Percentiles rank a stretch among this genome's conserved stretches.
Conservation (phyloP, 2,888 invertebrate genomes). For the Pyrgus malvae region DNA sequence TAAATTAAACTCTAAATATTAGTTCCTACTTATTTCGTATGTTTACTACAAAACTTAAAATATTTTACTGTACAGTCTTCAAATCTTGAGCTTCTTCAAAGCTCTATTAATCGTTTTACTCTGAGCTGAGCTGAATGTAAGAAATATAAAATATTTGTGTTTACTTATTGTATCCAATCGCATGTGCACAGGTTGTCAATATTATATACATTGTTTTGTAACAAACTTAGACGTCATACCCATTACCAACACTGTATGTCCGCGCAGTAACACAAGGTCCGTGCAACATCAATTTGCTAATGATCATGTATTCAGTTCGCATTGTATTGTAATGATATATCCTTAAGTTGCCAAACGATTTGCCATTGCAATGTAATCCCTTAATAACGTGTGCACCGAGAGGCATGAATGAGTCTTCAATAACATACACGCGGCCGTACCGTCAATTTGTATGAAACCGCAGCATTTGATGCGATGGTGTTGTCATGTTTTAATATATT, state of each 20-base stretch:
- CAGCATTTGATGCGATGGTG: neutral
- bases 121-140: neutral
- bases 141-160: neutral
- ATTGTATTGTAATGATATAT: slow-evolving; percentile 10
- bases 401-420: neutral
- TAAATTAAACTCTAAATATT: too few species aligned
- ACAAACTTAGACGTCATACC: too few species aligned
- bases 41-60: too few species aligned
- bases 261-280: slow-evolving; percentile 3
- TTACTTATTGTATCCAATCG: neutral
- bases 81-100: too few species aligned
- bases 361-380: neutral
- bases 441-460: neutral
- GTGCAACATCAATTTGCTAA: slow-evolving; percentile 3
- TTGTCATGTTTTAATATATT: neutral
- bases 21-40: too few species aligned
- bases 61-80: too few species aligned
- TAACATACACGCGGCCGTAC: neutral
- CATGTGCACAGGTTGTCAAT: neutral
- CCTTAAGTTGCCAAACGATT: slow-evolving; percentile 3
- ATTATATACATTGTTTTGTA: too few species aligned
- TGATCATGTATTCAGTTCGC: slow-evolving; percentile 4
- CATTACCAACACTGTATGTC: too few species aligned
- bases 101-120: too few species aligned
- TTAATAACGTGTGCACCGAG: neutral